These are phyloP conservation scores for Diorhabda elongata DNA, from an alignment of 1,140 invertebrate genomes.

Conservation along the genomic window DNA sequence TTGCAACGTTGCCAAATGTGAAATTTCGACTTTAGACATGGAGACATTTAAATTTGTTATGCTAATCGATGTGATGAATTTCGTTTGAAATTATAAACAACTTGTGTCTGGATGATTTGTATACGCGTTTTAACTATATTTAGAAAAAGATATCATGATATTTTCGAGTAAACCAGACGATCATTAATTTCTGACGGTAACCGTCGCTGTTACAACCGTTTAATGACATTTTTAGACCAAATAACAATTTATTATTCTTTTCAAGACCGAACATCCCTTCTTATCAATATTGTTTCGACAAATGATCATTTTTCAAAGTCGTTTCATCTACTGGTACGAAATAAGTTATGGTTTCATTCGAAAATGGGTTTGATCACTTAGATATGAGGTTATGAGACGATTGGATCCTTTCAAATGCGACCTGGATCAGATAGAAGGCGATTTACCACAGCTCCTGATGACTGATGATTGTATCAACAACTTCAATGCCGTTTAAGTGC, in stretches of 20 bases:
- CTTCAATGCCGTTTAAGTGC: too few relatives aligned
- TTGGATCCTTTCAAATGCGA: too few relatives aligned
- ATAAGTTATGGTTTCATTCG: too few relatives aligned
- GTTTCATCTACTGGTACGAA: too few relatives aligned
- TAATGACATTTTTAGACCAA: slow-evolving; percentile 13
- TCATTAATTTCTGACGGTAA: slow-evolving; percentile 13
- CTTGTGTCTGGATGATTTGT: slow-evolving; percentile 12
- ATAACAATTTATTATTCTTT: slow-evolving; percentile 7
- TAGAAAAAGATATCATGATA: slow-evolving; percentile 6
- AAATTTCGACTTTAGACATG: not conserved
- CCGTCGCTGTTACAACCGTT: slow-evolving; percentile 10
- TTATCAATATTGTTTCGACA: not conserved
- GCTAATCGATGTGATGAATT: not conserved
- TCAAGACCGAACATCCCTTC: not conserved
- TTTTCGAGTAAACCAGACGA: not conserved
- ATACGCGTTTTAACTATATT: slow-evolving; percentile 8
- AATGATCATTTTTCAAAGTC: not conserved
- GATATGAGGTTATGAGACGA: too few relatives aligned
- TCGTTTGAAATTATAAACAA: not conserved
- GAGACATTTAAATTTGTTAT: not conserved
- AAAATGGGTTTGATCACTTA: too few relatives aligned
- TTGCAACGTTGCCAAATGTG: too few relatives aligned
- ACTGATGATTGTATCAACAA: too few relatives aligned
- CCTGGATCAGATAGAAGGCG: too few relatives aligned
- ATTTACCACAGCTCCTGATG: too few relatives aligned